Percentiles rank a stretch among this genome's conserved stretches.
phyloP scores from a whole-genome alignment of 2,113 vertebrate genomes.

The Phainopepla nitens region DNA sequence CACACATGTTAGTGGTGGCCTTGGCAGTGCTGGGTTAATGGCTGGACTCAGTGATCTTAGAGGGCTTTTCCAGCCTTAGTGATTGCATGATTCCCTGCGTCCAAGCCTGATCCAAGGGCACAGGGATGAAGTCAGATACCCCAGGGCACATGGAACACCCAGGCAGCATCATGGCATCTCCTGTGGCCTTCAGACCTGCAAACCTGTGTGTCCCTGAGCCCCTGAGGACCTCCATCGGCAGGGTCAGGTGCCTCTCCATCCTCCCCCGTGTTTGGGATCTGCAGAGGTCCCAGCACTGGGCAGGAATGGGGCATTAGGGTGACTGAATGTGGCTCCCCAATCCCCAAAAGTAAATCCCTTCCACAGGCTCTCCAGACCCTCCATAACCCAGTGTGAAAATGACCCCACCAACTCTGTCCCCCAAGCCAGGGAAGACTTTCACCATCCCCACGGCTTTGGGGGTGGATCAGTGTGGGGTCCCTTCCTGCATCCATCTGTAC shows the following conservation, averaged over 20 bases:
- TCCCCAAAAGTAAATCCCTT: not conserved
- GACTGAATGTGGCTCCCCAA: not conserved
- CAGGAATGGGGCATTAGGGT: not conserved
- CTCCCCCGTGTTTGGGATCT: not conserved
- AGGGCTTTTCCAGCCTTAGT: not conserved
- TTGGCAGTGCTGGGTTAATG: not conserved
- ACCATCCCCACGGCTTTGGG: rapidly evolving
- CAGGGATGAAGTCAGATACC: not conserved
- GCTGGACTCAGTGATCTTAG: not conserved
- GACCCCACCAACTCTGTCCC: not conserved
- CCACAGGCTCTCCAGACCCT: not conserved
- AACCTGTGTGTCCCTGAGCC: not conserved
- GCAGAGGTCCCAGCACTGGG: not conserved
- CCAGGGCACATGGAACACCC: not conserved
- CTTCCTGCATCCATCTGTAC: not conserved
- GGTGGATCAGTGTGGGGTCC: rapidly evolving
- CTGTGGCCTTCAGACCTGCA: not conserved
- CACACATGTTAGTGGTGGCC: not conserved
- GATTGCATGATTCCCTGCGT: not conserved
- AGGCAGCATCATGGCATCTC: not conserved
- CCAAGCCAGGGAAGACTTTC: not conserved
- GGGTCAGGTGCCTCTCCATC: not conserved
- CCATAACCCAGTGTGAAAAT: not conserved
- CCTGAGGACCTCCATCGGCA: not conserved
- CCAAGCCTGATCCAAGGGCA: not conserved